Conservation (phyloP, 1,140 invertebrate species). For the Megathymus violae region DNA sequence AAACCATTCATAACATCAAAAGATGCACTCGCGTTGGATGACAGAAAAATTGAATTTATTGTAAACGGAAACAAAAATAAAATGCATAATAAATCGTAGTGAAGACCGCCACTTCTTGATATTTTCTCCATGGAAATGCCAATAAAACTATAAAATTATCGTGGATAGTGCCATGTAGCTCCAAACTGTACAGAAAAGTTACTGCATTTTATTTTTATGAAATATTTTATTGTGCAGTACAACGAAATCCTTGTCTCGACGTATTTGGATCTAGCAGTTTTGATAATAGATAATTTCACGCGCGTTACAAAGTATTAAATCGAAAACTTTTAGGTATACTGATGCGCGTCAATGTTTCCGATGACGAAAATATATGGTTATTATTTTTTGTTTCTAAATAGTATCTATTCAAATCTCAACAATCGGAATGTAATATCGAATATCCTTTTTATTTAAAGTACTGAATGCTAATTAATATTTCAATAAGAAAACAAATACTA, state of each 20-base stretch:
- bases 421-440: too few species aligned
- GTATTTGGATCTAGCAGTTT: constrained; percentile 41
- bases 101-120: constrained; percentile 60
- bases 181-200: constrained; percentile 54
- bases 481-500: too few species aligned
- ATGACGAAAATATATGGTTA: too few species aligned
- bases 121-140: constrained; percentile 58
- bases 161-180: constrained; percentile 54
- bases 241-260: constrained; percentile 60
- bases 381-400: too few species aligned
- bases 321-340: too few species aligned
- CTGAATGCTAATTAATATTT: too few species aligned
- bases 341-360: too few species aligned
- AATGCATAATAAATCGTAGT: constrained; percentile 67
- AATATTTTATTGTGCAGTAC: constrained; percentile 69
- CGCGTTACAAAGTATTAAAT: too few species aligned
- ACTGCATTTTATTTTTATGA: constrained; percentile 62
- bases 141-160: constrained; percentile 79
- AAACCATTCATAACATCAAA: constrained; percentile 49
- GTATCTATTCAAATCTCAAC: too few species aligned
- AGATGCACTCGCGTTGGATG: constrained; percentile 43
- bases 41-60: constrained; percentile 61
- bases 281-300: constrained; percentile 39
- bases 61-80: constrained; percentile 71
- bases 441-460: too few species aligned